A percentile compares a stretch with the other conserved stretches of the same genome.
phyloP scores from a whole-genome alignment of 2,113 vertebrate genomes.

The Pangasianodon hypophthalmus region DNA sequence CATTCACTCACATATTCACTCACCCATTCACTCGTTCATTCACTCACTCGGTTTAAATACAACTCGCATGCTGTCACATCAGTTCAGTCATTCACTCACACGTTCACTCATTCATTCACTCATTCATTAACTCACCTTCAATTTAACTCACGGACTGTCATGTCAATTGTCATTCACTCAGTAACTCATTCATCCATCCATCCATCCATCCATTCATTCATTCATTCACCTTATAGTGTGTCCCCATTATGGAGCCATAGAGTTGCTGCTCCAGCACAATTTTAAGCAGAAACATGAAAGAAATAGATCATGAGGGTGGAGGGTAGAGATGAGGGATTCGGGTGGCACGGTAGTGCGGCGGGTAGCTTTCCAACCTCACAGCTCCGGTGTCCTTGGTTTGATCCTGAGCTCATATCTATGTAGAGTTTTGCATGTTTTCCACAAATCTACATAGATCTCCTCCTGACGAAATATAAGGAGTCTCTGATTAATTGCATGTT shows the following conservation, averaged over 20 bases:
- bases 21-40: too few relatives aligned
- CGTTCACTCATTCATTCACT: too few relatives aligned
- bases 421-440: neutral
- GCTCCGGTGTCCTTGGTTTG: neutral
- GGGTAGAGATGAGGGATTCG: neutral
- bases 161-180: neutral
- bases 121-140: too few relatives aligned
- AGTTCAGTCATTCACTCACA: too few relatives aligned
- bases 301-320: neutral
- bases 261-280: neutral
- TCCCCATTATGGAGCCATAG: neutral
- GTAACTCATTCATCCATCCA: neutral
- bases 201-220: too few relatives aligned
- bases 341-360: neutral
- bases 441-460: neutral
- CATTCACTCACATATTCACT: too few relatives aligned
- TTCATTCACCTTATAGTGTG: neutral
- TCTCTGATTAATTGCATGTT: neutral
- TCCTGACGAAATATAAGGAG: neutral
- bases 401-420: neutral
- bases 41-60: too few relatives aligned
- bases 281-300: neutral
- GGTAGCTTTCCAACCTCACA: neutral
- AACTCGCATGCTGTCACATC: too few relatives aligned
- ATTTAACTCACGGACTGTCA: too few relatives aligned